Conservation (phyloP, 1,140 invertebrate genomes). For the Drosophila equinoxialis region DNA sequence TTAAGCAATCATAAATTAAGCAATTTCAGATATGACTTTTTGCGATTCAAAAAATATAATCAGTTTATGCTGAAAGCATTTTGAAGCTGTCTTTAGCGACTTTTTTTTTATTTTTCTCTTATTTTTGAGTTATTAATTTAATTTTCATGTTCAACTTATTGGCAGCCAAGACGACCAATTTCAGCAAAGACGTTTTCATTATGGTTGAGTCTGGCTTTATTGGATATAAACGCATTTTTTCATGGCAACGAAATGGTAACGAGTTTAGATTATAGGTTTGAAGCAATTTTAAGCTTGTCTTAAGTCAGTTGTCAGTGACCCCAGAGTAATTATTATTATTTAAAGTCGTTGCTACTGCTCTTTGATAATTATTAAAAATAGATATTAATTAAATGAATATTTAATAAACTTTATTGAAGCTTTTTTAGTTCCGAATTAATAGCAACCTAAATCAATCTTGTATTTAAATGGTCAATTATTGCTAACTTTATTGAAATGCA, state of each 20-base stretch:
- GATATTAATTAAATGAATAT: too few species aligned
- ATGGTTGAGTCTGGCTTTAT: background rate
- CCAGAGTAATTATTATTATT: too few species aligned
- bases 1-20: slow-evolving; percentile 3
- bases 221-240: background rate
- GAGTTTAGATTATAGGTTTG: too few species aligned
- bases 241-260: too few species aligned
- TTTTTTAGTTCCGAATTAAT: background rate
- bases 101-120: background rate
- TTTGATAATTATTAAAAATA: too few species aligned
- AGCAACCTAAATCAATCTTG: too few species aligned
- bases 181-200: background rate
- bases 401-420: background rate
- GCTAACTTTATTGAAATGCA: background rate
- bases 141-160: slow-evolving; percentile 2
- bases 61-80: background rate
- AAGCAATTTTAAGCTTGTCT: too few species aligned
- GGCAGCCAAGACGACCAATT: background rate
- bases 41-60: background rate
- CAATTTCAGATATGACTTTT: slow-evolving; percentile 9
- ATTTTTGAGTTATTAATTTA: background rate
- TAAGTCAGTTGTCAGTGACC: too few species aligned
- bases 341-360: too few species aligned
- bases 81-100: background rate
- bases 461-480: background rate